Evolutionary conservation across 1,140 invertebrate species (phyloP).

Genomic region (Monomorium pharaonis): DNA sequence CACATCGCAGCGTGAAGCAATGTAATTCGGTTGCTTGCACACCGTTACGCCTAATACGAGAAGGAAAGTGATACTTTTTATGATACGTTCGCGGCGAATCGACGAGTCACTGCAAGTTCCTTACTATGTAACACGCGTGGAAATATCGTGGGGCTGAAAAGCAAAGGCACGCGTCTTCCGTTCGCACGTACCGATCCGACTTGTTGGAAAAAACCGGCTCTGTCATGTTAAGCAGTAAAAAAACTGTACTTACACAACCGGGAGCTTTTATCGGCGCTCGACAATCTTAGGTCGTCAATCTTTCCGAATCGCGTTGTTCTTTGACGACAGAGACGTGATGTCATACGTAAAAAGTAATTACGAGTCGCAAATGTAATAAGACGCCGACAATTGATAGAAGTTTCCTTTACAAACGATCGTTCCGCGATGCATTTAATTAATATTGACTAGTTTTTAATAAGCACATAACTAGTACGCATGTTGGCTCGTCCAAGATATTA

Average conservation of each 20-base stretch:
- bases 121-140: conserved; percentile 14
- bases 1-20: background rate
- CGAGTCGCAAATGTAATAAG: background rate
- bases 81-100: background rate
- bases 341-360: background rate
- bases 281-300: conserved; percentile 33
- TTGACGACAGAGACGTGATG: background rate
- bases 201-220: background rate
- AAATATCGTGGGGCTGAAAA: conserved; percentile 45
- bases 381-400: background rate
- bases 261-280: conserved; percentile 19
- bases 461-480: background rate
- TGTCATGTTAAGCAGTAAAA: conserved; percentile 59
- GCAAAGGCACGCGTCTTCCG: conserved; percentile 14
- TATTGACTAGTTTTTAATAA: background rate
- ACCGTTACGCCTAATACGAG: conserved; percentile 2
- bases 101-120: conserved; percentile 3
- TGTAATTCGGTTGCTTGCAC: background rate
- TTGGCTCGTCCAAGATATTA: background rate
- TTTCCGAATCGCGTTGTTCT: conserved; percentile 9
- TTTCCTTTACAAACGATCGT: background rate
- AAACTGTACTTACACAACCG: background rate
- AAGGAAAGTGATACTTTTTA: conserved; percentile 33
- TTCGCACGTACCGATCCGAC: background rate
- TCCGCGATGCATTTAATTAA: background rate